A percentile compares a stretch with the other conserved stretches of the same genome.
Conservation (phyloP, 1,140 invertebrate species). For the Drosophila kikkawai region DNA sequence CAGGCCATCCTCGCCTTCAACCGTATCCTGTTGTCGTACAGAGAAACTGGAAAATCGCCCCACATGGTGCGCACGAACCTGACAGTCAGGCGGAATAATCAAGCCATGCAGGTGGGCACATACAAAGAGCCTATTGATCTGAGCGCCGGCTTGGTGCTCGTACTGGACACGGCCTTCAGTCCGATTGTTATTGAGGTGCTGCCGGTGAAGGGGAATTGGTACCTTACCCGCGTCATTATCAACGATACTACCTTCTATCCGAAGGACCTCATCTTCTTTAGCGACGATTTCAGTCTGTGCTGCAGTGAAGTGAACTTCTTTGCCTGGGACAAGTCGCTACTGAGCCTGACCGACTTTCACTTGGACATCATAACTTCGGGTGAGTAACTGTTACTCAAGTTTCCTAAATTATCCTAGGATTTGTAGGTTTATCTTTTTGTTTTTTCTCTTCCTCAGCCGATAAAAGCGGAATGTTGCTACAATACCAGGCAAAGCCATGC, state of each 20-base stretch:
- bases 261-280: slow-evolving; percentile 20
- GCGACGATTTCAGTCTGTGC: slow-evolving; percentile 38
- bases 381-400: slow-evolving; percentile 4
- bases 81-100: rapidly evolving
- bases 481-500: slow-evolving; percentile 42
- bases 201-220: slow-evolving; percentile 37
- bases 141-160: slow-evolving; percentile 4
- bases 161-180: not conserved
- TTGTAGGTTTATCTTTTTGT: not conserved
- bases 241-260: not conserved
- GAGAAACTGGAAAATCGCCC: not conserved
- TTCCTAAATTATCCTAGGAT: not conserved
- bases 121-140: not conserved
- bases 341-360: slow-evolving; percentile 27
- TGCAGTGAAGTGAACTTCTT: slow-evolving; percentile 27
- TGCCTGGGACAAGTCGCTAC: not conserved
- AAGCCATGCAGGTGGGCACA: not conserved
- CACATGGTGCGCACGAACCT: slow-evolving; percentile 11
- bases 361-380: slow-evolving; percentile 33
- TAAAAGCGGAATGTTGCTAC: not conserved
- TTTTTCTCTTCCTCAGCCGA: not conserved
- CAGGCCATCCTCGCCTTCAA: slow-evolving; percentile 1
- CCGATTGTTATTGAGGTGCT: slow-evolving; percentile 2
- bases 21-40: not conserved
- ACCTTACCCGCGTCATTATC: not conserved